phyloP scores from a whole-genome alignment of 1,140 invertebrate genomes.

The Drosophila hydei region DNA sequence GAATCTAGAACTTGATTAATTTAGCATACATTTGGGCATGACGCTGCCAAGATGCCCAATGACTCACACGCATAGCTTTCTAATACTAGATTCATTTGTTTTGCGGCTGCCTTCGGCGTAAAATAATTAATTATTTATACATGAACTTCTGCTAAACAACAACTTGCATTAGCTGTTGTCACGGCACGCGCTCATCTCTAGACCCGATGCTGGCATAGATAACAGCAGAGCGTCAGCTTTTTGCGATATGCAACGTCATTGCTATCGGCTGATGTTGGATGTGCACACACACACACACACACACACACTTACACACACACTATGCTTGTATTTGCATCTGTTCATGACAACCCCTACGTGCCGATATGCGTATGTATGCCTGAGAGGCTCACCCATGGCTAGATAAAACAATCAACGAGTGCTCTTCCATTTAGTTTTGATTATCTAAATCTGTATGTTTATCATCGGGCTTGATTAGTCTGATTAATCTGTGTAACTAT shows the following conservation, averaged over 20 bases:
- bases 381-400: neutral
- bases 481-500: neutral
- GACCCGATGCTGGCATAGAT: conserved; percentile 33
- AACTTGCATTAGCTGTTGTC: neutral
- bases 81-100: too few relatives aligned
- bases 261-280: conserved; percentile 6
- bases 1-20: neutral
- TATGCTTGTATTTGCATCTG: conserved; percentile 13
- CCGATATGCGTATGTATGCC: neutral
- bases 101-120: too few relatives aligned
- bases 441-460: neutral
- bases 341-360: conserved; percentile 1
- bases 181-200: conserved; percentile 29
- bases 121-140: too few relatives aligned
- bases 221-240: conserved; percentile 22
- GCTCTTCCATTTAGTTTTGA: neutral
- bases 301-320: neutral
- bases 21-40: conserved; percentile 4
- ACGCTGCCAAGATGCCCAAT: neutral
- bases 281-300: neutral
- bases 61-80: too few relatives aligned
- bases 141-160: too few relatives aligned
- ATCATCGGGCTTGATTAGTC: neutral
- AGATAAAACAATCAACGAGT: neutral
- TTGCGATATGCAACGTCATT: conserved; percentile 29